phyloP scores from a whole-genome alignment of 2,888 invertebrate genomes.

The Drosophila differens region DNA sequence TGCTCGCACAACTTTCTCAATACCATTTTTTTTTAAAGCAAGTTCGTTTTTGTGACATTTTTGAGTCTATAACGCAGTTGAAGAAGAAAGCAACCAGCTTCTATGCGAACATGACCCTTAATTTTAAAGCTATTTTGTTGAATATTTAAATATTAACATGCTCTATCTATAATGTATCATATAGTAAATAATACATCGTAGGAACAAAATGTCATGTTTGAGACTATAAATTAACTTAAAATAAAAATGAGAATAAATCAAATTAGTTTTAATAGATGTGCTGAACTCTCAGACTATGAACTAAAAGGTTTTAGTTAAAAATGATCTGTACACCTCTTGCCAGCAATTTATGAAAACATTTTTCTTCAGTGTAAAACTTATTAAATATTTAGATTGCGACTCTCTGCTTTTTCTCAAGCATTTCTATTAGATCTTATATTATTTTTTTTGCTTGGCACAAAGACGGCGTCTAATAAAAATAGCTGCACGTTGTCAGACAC shows the following conservation, averaged over 20 bases:
- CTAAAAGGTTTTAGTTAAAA: not conserved
- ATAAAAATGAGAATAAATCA: not conserved
- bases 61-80: not conserved
- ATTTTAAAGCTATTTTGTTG: not conserved
- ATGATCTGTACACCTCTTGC: not conserved
- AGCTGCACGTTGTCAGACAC: constrained; percentile 63
- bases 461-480: constrained; percentile 62
- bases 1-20: not conserved
- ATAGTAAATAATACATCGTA: not conserved
- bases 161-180: not conserved
- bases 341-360: not conserved
- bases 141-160: not conserved
- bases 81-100: not conserved
- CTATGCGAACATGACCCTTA: too few relatives aligned
- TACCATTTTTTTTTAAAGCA: not conserved
- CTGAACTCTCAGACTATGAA: not conserved
- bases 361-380: constrained; percentile 32
- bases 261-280: not conserved
- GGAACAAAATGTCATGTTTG: not conserved
- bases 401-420: constrained; percentile 17
- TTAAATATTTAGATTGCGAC: constrained; percentile 63
- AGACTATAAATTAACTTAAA: not conserved
- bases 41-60: not conserved
- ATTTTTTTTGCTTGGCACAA: constrained; percentile 33
- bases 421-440: constrained; percentile 22